Evolutionary conservation across 2,888 invertebrate species (phyloP).

Genomic region (Tachina grossa): DNA sequence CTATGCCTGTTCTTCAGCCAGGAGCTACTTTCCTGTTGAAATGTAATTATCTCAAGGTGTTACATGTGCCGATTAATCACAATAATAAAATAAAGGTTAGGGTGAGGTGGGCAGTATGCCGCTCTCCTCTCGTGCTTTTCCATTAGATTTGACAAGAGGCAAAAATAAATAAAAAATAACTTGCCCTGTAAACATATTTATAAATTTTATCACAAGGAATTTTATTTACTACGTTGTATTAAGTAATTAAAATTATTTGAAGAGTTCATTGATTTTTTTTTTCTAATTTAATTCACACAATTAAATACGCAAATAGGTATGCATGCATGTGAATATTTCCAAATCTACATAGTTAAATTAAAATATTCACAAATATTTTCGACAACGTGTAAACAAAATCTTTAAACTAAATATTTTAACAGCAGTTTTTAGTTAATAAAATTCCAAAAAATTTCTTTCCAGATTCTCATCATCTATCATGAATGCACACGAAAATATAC

Average conservation of each 20-base stretch:
- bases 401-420: constrained; percentile 20
- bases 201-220: not conserved
- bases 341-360: constrained; percentile 6
- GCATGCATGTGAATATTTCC: too few relatives aligned
- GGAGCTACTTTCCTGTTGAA: too few relatives aligned
- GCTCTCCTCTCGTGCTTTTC: too few relatives aligned
- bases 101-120: too few relatives aligned
- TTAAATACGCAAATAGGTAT: too few relatives aligned
- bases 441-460: not conserved
- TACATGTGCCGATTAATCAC: too few relatives aligned
- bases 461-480: not conserved
- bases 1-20: too few relatives aligned
- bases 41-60: too few relatives aligned
- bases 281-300: not conserved
- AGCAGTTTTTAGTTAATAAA: constrained; percentile 10
- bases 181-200: not conserved
- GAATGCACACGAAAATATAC: not conserved
- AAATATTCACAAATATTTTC: not conserved
- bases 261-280: not conserved
- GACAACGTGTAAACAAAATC: constrained; percentile 10
- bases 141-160: too few relatives aligned
- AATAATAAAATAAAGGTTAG: too few relatives aligned
- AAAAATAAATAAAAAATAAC: too few relatives aligned
- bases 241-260: not conserved
- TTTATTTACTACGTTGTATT: not conserved